Conservation (phyloP, 1,140 invertebrate species). For the Caenorhabditis briggsae region DNA sequence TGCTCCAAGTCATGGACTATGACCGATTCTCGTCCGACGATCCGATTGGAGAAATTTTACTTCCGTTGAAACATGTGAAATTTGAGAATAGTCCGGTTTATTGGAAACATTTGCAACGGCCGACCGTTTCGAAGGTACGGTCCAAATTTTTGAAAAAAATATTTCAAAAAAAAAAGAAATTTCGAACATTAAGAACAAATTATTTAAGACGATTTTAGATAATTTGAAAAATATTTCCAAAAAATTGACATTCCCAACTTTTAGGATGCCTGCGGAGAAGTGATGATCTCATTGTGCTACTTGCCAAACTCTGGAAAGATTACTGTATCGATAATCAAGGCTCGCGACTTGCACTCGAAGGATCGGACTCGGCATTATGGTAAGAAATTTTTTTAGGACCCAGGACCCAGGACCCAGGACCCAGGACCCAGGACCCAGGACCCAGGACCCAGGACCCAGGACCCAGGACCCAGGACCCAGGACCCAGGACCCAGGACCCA, state of each 20-base stretch:
- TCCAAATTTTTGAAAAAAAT: not conserved
- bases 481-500: too few species aligned
- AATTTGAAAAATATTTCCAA: not conserved
- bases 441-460: too few species aligned
- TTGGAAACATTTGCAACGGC: conserved; percentile 75
- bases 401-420: too few species aligned
- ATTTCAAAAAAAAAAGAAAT: too few species aligned
- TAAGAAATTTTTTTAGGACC: conserved; percentile 2
- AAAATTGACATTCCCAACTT: not conserved
- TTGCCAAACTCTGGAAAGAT: conserved; percentile 85
- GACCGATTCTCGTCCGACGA: conserved; percentile 94
- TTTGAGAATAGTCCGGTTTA: conserved; percentile 75
- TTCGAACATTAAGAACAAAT: too few species aligned
- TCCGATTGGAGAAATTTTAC: conserved; percentile 94
- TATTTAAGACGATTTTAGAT: not conserved
- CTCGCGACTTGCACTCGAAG: conserved; percentile 68
- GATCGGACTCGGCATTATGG: conserved; percentile 79
- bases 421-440: too few species aligned
- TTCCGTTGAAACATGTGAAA: conserved; percentile 90
- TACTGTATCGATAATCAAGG: conserved; percentile 84
- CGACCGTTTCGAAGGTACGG: conserved; percentile 69
- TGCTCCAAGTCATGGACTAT: conserved; percentile 94
- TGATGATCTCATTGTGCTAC: conserved; percentile 86
- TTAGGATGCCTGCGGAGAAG: conserved; percentile 83
- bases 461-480: too few species aligned